Base-by-base conservation (phyloP, 2,113 vertebrate genomes). In the Tenebrosternarchus preto region DNA sequence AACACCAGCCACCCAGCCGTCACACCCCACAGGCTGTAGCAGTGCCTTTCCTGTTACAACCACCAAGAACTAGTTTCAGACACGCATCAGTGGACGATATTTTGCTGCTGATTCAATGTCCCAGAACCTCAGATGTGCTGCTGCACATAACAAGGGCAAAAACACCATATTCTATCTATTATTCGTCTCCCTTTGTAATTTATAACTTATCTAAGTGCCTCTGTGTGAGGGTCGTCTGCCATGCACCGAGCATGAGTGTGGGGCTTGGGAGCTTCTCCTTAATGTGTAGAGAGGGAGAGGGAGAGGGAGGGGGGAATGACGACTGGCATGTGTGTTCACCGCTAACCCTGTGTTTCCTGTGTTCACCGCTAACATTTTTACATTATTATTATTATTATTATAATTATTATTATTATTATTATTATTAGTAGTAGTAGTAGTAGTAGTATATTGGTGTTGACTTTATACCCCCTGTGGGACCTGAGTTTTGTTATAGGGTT, bases 181-280 rank as follows among this genome's bases (percentile, higher is more conserved):
- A 90, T 90, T 91, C 27, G 89, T 86, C 81, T 84, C 82, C 79
- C 59, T 81, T 82, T 78, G 71, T 43, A 36, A 89, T 91, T 73
- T 83, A 89, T 91, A 88, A 88, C 89, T 89, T 59, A 90, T 29
- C 74, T 60, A 78, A 86, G 83, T 78, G 80, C 68, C 60, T 31
- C 60, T 80, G 15, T 27, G 55, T 66, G 72, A 27, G 25, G 36
- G 25, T 24, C 22, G 55, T 16, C 31, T 16, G 3, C 33, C 46
- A 50, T 66, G 27, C 50, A 46, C 50, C 59, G 70, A 61, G 33
- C 50, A 59, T 36, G 64, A 79, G 29, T 39, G 74, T 68, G 36
- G 22, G 64, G 20, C 76, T 19, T 22, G 22, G 76, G 73, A 64
- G 46, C 31, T 66, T 72, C 39, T 43, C 5, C 43, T 50, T 1